phyloP scores from a whole-genome alignment of 2,888 invertebrate genomes.

The Tiliacea citrago region DNA sequence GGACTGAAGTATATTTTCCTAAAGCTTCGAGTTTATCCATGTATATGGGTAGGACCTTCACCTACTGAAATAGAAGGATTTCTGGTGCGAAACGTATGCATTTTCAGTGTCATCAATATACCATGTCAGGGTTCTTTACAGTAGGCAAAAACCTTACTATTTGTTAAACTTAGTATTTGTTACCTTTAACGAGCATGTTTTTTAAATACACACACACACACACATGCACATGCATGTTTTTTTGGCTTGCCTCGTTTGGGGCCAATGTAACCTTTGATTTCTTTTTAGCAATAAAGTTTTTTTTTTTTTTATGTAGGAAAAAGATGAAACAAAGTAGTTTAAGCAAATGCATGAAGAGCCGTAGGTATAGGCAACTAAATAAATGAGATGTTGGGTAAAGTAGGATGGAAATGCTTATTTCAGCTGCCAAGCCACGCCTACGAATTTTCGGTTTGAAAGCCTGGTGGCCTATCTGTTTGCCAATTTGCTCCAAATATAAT shows the following conservation, averaged over 20 bases:
- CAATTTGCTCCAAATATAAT: too few species aligned
- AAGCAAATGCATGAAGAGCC: neutral
- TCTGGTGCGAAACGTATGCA: conserved; percentile 39
- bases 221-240: too few species aligned
- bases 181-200: too few species aligned
- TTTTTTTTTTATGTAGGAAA: too few species aligned
- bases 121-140: conserved; percentile 49
- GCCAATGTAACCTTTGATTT: too few species aligned
- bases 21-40: conserved; percentile 27
- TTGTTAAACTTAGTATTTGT: too few species aligned
- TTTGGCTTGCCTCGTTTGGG: too few species aligned
- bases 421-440: neutral
- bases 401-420: neutral
- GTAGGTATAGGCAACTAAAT: neutral
- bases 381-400: neutral
- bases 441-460: neutral
- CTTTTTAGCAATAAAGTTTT: too few species aligned
- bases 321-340: neutral
- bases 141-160: too few species aligned
- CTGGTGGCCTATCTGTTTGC: too few species aligned
- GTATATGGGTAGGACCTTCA: conserved; percentile 48
- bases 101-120: conserved; percentile 37
- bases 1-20: neutral
- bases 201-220: too few species aligned
- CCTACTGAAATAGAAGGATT: conserved; percentile 57